A percentile compares a stretch with the other conserved stretches of the same genome.
These are phyloP conservation scores for Paraplagusia blochii DNA, from an alignment of 2,113 vertebrate species.

Conservation along the genomic window DNA sequence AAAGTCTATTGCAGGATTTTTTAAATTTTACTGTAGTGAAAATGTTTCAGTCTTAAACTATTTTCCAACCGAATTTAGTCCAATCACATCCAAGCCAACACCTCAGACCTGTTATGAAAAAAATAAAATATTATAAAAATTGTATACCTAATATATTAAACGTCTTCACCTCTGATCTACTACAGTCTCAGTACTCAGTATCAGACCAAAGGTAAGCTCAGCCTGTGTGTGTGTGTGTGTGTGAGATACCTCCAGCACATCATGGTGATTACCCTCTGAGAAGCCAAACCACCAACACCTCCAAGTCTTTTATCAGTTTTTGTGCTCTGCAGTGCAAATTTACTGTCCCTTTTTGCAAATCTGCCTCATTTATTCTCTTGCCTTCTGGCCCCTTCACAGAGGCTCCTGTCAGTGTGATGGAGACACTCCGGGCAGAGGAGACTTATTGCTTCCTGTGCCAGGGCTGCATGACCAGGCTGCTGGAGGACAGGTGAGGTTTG, in stretches of 20 bases:
- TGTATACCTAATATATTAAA: too few species aligned
- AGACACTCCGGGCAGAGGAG: slow-evolving; percentile 72
- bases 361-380: slow-evolving; percentile 41
- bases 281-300: slow-evolving; percentile 29
- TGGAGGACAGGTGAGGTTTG: slow-evolving; percentile 83
- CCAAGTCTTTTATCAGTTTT: slow-evolving; percentile 45
- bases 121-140: too few species aligned
- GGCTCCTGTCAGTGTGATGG: slow-evolving; percentile 63
- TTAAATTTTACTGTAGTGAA: too few species aligned
- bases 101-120: too few species aligned
- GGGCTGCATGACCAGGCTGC: slow-evolving; percentile 79
- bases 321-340: slow-evolving; percentile 40
- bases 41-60: too few species aligned
- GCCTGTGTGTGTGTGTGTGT: too few species aligned
- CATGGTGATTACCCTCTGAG: slow-evolving; percentile 27
- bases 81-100: too few species aligned
- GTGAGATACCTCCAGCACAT: slow-evolving; percentile 42
- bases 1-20: too few species aligned
- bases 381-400: slow-evolving; percentile 71
- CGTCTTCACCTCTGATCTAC: slow-evolving; percentile 1
- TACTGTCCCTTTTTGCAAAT: slow-evolving; percentile 30
- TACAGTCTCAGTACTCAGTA: not conserved
- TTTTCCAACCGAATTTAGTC: too few species aligned
- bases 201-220: slow-evolving; percentile 14
- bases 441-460: slow-evolving; percentile 85